phyloP scores from a whole-genome alignment of 2,888 invertebrate genomes.

The Athalia rosae region DNA sequence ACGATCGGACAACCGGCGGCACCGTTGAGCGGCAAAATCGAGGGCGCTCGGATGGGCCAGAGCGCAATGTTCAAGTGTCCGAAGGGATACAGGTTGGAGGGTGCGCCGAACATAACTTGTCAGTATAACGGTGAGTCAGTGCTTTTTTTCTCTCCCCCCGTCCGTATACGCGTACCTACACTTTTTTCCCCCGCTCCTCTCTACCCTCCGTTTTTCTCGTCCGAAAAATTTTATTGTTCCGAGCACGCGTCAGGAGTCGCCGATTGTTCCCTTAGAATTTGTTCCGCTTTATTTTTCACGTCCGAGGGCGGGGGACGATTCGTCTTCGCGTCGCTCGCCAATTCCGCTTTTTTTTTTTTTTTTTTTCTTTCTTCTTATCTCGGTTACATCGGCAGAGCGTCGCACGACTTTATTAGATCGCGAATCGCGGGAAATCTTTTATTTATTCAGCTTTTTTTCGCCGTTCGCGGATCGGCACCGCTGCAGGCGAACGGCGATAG shows the following conservation, averaged over 20 bases:
- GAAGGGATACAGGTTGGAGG: slow-evolving; percentile 86
- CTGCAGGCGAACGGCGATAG: neutral
- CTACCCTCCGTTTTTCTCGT: neutral
- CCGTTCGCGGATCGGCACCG: neutral
- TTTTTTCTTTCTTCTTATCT: too few species aligned
- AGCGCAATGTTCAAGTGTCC: slow-evolving; percentile 86
- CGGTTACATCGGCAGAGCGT: neutral
- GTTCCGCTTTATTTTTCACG: too few species aligned
- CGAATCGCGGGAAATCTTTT: neutral
- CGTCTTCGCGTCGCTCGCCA: neutral
- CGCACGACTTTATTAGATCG: neutral
- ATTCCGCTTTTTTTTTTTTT: too few species aligned
- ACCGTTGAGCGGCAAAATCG: slow-evolving; percentile 82
- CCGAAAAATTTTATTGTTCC: slow-evolving; percentile 35
- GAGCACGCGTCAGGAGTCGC: neutral
- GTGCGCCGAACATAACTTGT: slow-evolving; percentile 86
- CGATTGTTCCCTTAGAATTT: too few species aligned
- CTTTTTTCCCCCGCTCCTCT: too few species aligned
- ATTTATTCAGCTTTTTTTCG: neutral
- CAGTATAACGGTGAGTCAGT: slow-evolving; percentile 74
- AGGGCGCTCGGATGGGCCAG: slow-evolving; percentile 87
- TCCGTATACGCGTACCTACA: too few species aligned
- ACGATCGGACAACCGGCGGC: slow-evolving; percentile 74
- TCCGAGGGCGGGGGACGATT: too few species aligned
- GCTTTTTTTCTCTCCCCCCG: neutral